Percentiles rank a stretch among this genome's conserved stretches.
Evolutionary conservation across 2,888 invertebrate genomes (phyloP).

Genomic region (Ceraclea dissimilis): DNA sequence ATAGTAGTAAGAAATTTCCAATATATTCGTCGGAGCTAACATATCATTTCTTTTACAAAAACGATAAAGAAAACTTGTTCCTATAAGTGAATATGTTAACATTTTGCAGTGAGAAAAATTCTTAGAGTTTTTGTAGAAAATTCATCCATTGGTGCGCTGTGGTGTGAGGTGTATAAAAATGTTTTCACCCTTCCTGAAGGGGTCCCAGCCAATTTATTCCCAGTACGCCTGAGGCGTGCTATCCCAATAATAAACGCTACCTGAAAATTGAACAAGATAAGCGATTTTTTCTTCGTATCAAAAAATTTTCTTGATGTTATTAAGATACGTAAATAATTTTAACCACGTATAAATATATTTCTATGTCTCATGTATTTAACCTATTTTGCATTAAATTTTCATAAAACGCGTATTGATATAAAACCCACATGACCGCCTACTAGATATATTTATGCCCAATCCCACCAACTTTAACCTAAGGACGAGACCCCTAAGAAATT

Average conservation of each 20-base stretch:
- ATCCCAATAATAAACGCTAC: slow-evolving; percentile 1
- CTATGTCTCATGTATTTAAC: not conserved
- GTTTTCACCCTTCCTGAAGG: slow-evolving; percentile 12
- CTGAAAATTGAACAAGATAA: slow-evolving; percentile 5
- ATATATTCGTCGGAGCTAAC: slow-evolving; percentile 1
- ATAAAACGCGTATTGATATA: not conserved
- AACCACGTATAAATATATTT: not conserved
- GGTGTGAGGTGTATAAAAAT: slow-evolving; percentile 18
- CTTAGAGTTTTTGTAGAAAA: slow-evolving; percentile 7
- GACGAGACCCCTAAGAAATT: too few relatives aligned
- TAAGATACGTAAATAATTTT: not conserved
- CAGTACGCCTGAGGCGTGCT: not conserved
- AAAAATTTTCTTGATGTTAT: not conserved
- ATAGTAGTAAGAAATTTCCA: slow-evolving; percentile 2
- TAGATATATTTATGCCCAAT: too few relatives aligned
- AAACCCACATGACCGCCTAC: too few relatives aligned
- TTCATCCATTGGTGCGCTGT: slow-evolving; percentile 8
- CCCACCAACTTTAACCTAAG: too few relatives aligned
- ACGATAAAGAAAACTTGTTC: slow-evolving; percentile 7
- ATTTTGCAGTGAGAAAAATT: slow-evolving; percentile 21
- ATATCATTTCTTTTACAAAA: not conserved
- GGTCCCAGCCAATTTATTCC: slow-evolving; percentile 22
- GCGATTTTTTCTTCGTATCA: not conserved
- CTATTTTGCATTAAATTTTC: not conserved
- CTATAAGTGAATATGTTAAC: slow-evolving; percentile 24